These are phyloP conservation scores for Siniperca undulata DNA, from an alignment of 2,797 vertebrate species.

Conservation along the genomic window DNA sequence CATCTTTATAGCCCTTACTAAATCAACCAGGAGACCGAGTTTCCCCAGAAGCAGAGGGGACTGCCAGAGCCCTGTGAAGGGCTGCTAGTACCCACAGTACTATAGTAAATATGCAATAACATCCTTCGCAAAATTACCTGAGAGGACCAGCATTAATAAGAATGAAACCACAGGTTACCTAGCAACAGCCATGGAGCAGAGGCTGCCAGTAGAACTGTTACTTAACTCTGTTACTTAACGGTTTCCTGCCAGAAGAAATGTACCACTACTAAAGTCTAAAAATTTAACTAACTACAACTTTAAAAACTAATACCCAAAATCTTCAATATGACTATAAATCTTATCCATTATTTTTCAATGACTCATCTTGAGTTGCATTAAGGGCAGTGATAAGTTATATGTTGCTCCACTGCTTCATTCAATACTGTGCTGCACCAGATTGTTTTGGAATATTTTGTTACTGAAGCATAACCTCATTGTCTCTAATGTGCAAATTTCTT, in stretches of 20 bases:
- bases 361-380: not conserved
- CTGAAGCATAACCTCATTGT: not conserved
- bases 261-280: not conserved
- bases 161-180: constrained; percentile 34
- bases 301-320: not conserved
- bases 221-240: constrained; percentile 40
- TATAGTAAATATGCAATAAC: constrained; percentile 15
- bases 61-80: constrained; percentile 15
- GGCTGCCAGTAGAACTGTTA: constrained; percentile 30
- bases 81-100: constrained; percentile 5
- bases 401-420: not conserved
- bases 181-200: constrained; percentile 40
- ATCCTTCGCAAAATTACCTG: constrained; percentile 25
- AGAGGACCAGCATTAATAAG: constrained; percentile 27
- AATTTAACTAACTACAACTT: not conserved
- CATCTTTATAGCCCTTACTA: constrained; percentile 55
- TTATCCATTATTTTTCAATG: not conserved
- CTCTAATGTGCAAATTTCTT: constrained; percentile 9
- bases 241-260: constrained; percentile 10
- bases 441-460: constrained; percentile 15
- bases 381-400: not conserved
- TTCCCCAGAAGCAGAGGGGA: constrained; percentile 33
- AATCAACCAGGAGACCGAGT: constrained; percentile 44
- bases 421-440: not conserved
- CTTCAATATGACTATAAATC: not conserved